Evolutionary conservation across 2,113 vertebrate genomes (phyloP).

Genomic region (Glareola pratincola): DNA sequence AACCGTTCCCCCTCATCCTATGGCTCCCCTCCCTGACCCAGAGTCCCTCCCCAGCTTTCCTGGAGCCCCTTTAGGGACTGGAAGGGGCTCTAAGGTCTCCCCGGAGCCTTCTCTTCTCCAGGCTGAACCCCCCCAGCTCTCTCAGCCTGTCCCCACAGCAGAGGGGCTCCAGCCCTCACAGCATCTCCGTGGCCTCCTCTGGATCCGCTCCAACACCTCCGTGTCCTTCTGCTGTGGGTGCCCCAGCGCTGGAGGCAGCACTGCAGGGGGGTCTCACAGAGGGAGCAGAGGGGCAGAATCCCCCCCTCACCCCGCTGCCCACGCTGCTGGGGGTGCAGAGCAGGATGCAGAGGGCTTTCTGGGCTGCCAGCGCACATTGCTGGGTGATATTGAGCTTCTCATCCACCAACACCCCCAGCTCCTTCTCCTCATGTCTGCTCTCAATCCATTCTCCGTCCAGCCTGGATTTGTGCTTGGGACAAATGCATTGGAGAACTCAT

Average conservation of each 20-base stretch:
- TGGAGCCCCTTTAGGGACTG: no score
- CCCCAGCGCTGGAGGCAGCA: neutral
- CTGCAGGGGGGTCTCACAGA: neutral
- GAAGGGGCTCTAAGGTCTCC: no score
- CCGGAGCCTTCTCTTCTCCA: no score
- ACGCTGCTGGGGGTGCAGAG: neutral
- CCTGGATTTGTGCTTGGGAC: neutral
- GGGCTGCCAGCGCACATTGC: neutral
- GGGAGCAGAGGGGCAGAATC: neutral
- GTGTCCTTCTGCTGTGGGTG: neutral
- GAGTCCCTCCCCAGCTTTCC: no score
- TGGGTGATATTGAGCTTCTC: neutral
- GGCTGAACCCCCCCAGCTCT: no score
- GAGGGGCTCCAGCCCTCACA: no score
- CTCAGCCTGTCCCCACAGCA: no score
- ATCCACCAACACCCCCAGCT: neutral
- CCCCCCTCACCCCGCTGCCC: no score
- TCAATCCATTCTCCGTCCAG: neutral
- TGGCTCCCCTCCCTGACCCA: no score
- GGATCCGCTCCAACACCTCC: no score
- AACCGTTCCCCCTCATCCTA: neutral
- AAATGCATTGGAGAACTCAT: neutral
- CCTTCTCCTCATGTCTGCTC: neutral
- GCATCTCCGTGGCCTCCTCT: no score
- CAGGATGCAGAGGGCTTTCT: neutral